Evolutionary conservation across 1,140 invertebrate genomes (phyloP).

Genomic region (Argopecten irradians): DNA sequence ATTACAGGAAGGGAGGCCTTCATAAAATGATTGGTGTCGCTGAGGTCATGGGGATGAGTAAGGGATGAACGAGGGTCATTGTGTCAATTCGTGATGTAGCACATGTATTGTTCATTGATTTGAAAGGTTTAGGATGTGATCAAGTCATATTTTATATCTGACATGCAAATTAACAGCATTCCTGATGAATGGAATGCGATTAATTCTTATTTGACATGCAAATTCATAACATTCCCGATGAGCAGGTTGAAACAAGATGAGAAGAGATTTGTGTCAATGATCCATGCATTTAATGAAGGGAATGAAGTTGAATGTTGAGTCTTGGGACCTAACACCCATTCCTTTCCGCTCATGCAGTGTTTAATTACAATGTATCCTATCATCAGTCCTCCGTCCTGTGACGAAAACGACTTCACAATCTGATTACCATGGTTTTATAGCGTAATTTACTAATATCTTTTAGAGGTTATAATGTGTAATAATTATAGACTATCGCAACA

Average conservation of each 20-base stretch:
- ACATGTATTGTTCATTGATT: background rate
- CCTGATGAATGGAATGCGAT: background rate
- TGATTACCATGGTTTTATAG: background rate
- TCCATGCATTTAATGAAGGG: background rate
- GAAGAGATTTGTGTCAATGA: background rate
- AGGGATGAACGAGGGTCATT: background rate
- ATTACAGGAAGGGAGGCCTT: background rate
- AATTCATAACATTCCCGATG: background rate
- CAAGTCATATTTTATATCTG: background rate
- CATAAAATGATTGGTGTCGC: background rate
- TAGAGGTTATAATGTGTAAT: background rate
- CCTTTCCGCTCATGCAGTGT: background rate
- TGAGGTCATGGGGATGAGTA: background rate
- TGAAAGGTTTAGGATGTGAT: slow-evolving; percentile 2
- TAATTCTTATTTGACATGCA: background rate
- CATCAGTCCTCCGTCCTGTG: background rate
- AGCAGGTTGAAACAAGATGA: background rate
- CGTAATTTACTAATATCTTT: background rate
- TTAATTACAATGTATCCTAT: background rate
- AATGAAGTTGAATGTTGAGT: background rate
- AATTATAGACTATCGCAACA: background rate
- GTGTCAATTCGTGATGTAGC: background rate
- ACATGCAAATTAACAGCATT: background rate
- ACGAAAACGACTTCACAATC: background rate
- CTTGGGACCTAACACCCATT: background rate